phyloP scores from a whole-genome alignment of 2,113 vertebrate species.

The Copsychus sechellarum region DNA sequence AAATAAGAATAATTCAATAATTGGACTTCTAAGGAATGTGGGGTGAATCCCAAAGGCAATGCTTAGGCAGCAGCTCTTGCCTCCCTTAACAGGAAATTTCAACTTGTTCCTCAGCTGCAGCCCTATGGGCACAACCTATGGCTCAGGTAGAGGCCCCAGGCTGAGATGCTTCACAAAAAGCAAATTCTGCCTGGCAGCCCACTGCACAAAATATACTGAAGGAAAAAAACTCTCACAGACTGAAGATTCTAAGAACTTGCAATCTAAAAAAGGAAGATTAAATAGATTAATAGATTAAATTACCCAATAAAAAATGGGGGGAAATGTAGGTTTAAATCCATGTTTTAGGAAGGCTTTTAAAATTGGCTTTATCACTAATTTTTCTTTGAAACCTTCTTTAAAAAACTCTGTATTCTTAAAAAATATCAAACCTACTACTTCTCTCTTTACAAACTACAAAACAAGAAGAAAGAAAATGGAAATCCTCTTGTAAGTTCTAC shows the following conservation, averaged over 20 bases:
- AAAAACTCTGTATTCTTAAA: background rate
- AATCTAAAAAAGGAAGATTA: background rate
- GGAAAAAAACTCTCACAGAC: background rate
- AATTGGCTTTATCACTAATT: background rate
- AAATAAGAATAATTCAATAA: background rate
- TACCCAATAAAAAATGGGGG: fast-evolving
- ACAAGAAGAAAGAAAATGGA: background rate
- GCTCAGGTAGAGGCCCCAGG: background rate
- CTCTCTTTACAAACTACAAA: background rate
- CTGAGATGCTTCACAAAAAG: background rate
- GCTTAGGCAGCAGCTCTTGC: background rate
- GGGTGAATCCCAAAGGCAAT: background rate
- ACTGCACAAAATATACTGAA: background rate
- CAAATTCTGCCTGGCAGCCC: background rate
- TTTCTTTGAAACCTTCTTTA: background rate
- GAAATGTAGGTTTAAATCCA: background rate
- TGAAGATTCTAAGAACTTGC: background rate
- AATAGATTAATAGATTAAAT: background rate
- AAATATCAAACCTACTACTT: background rate
- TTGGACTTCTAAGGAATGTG: background rate
- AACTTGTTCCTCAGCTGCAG: background rate
- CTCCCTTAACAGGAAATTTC: background rate
- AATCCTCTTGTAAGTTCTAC: background rate
- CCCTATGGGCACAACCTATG: background rate
- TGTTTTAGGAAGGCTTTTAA: background rate